Evolutionary conservation across 2,113 vertebrate genomes (phyloP).

Genomic region (Tachuris rubrigastra): DNA sequence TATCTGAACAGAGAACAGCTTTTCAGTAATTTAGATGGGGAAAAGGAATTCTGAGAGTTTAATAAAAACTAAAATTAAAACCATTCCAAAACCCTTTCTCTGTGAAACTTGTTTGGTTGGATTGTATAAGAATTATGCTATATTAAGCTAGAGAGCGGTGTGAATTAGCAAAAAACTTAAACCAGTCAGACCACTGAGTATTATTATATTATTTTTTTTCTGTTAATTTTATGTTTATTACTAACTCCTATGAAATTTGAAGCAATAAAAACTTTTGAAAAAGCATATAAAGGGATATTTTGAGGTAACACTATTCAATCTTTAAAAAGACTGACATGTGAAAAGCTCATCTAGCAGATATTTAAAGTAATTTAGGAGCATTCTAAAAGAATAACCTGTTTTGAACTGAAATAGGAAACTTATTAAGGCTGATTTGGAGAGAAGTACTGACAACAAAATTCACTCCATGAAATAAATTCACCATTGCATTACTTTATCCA

Average conservation of each 20-base stretch:
- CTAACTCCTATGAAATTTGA: not conserved
- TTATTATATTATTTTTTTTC: not conserved
- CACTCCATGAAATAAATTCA: not conserved
- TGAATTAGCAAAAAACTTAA: not conserved
- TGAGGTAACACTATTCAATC: not conserved
- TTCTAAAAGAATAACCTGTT: not conserved
- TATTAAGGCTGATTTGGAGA: not conserved
- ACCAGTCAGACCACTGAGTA: not conserved
- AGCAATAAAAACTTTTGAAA: not conserved
- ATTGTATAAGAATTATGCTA: not conserved
- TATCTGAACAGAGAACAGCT: not conserved
- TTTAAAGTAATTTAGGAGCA: not conserved
- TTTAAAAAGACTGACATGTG: not conserved
- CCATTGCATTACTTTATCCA: not conserved
- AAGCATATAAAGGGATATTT: not conserved
- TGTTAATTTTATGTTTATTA: not conserved
- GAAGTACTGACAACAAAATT: not conserved
- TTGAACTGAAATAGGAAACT: not conserved
- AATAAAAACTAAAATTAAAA: not conserved
- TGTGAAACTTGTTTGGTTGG: not conserved
- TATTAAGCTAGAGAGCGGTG: not conserved
- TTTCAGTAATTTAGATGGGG: not conserved
- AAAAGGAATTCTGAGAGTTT: not conserved
- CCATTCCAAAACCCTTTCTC: accelerated
- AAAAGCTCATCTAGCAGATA: not conserved